These are phyloP conservation scores for Halcyon leucocephala DNA, from an alignment of 2,797 vertebrate genomes.

Conservation along the genomic window DNA sequence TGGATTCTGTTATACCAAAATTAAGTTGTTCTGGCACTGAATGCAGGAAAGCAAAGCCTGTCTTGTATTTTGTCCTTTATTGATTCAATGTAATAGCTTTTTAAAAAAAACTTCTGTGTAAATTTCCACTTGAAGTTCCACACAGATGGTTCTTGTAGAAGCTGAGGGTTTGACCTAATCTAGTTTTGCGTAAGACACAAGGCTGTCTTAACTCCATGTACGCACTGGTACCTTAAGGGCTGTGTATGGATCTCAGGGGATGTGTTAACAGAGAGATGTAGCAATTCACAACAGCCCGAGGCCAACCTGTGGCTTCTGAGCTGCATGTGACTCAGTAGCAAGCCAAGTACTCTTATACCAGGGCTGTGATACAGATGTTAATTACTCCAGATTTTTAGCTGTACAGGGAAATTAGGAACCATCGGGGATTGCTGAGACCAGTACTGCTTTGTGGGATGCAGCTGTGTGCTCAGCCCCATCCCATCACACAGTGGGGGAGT, in stretches of 20 bases:
- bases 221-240: neutral
- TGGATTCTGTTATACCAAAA: neutral
- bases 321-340: neutral
- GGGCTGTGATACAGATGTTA: neutral
- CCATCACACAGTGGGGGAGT: neutral
- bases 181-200: neutral
- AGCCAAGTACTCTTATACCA: neutral
- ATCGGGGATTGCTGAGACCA: neutral
- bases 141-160: neutral
- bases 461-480: slow-evolving; percentile 2
- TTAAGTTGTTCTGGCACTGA: neutral
- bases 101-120: neutral
- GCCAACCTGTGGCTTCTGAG: neutral
- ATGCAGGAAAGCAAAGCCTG: neutral
- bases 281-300: neutral
- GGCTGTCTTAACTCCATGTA: neutral
- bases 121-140: neutral
- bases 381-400: neutral
- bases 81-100: neutral
- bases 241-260: neutral
- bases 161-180: neutral
- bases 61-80: neutral
- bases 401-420: neutral
- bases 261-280: neutral
- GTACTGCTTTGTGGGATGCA: neutral